These are phyloP conservation scores for Clunio marinus DNA, from an alignment of 2,888 invertebrate genomes.

Conservation along the genomic window DNA sequence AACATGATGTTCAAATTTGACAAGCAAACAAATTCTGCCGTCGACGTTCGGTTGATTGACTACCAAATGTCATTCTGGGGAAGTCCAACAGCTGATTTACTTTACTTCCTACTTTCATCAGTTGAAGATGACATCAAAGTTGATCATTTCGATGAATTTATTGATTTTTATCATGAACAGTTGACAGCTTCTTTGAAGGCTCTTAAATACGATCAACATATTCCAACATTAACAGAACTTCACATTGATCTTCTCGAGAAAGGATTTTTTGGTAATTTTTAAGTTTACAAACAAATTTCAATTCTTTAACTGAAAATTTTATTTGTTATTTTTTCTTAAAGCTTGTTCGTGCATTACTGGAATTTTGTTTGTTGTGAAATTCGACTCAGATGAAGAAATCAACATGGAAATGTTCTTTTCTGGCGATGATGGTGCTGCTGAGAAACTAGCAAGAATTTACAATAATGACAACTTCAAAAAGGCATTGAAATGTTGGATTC, in stretches of 20 bases:
- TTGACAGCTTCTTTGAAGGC: neutral
- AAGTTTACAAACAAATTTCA: no score
- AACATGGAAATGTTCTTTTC: neutral
- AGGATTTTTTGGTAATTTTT: neutral
- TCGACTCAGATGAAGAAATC: slow-evolving; percentile 9
- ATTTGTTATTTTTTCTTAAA: no score
- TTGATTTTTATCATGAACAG: slow-evolving; percentile 36
- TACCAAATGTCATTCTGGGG: slow-evolving; percentile 35
- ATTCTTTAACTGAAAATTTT: no score
- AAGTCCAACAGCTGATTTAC: slow-evolving; percentile 40
- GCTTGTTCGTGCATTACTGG: neutral
- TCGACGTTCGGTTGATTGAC: slow-evolving; percentile 13
- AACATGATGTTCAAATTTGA: slow-evolving; percentile 41
- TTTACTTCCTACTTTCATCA: slow-evolving; percentile 38
- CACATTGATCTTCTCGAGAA: slow-evolving; percentile 29
- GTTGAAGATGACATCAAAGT: slow-evolving; percentile 12
- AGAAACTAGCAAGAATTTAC: neutral
- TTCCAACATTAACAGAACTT: slow-evolving; percentile 33
- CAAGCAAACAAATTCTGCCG: slow-evolving; percentile 25
- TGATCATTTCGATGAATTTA: slow-evolving; percentile 28
- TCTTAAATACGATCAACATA: slow-evolving; percentile 17
- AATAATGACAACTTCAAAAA: neutral
- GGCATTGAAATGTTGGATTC: slow-evolving; percentile 4
- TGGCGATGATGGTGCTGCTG: neutral
- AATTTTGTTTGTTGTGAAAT: slow-evolving; percentile 7